These are phyloP conservation scores for Sebastolobus altivelis DNA, from an alignment of 2,797 vertebrate species.

Conservation along the genomic window DNA sequence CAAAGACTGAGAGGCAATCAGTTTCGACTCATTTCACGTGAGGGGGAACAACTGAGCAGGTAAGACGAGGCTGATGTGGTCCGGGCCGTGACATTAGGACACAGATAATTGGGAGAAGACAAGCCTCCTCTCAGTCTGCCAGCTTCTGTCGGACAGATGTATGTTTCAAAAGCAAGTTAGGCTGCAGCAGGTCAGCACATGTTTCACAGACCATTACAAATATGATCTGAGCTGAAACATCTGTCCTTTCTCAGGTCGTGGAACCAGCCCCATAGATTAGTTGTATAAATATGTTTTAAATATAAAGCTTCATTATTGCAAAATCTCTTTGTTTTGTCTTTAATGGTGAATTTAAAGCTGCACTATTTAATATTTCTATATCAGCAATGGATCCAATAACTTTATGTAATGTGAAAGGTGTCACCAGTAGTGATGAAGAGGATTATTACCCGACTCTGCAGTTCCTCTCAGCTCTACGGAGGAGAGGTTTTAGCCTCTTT, in stretches of 20 bases:
- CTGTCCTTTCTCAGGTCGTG: neutral
- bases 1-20: conserved; percentile 6
- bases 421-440: neutral
- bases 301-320: neutral
- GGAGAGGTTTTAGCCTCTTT: too few relatives aligned
- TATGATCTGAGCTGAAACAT: neutral
- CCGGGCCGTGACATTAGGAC: conserved; percentile 23
- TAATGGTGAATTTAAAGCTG: neutral
- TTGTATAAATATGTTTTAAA: neutral
- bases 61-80: conserved; percentile 6
- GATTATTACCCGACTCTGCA: too few relatives aligned
- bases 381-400: neutral
- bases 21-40: conserved; percentile 28
- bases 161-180: conserved; percentile 43
- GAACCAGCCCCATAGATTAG: neutral
- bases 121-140: conserved; percentile 25
- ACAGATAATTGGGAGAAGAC: conserved; percentile 52
- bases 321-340: neutral
- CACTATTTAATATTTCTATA: neutral
- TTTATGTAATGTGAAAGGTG: neutral
- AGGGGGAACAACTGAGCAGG: conserved; percentile 5
- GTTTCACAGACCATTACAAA: conserved; percentile 44
- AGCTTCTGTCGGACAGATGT: conserved; percentile 45
- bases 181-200: conserved; percentile 43
- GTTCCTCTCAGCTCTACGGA: too few relatives aligned